Conservation (phyloP, 2,888 invertebrate species). For the Caenorhabditis uteleia region DNA sequence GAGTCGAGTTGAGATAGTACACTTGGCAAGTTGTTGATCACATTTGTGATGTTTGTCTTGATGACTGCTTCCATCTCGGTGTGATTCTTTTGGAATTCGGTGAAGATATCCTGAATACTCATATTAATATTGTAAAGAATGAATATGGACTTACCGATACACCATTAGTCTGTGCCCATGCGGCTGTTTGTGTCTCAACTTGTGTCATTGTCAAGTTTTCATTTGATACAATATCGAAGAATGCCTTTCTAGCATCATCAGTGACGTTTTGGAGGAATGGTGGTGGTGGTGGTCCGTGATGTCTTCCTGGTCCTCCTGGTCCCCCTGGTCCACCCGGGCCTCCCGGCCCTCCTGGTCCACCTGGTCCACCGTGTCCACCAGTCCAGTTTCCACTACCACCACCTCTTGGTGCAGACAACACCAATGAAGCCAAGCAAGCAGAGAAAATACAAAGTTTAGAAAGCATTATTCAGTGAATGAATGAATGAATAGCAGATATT, state of each 20-base stretch:
- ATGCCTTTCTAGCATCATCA: constrained; percentile 31
- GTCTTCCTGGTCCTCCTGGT: constrained; percentile 22
- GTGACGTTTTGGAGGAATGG: constrained; percentile 44
- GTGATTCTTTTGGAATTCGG: background rate
- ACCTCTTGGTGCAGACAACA: too few species aligned
- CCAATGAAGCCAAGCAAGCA: too few species aligned
- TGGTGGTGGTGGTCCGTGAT: too few species aligned
- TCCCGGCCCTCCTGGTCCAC: constrained; percentile 33
- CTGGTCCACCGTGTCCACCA: constrained; percentile 32
- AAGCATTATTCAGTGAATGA: too few species aligned
- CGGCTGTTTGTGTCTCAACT: constrained; percentile 27
- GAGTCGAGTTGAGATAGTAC: background rate
- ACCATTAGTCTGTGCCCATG: constrained; percentile 42
- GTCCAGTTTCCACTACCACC: too few species aligned
- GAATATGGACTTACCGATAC: too few species aligned
- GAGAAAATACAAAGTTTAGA: too few species aligned
- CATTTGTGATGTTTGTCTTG: background rate
- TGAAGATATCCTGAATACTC: too few species aligned
- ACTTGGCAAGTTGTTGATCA: background rate
- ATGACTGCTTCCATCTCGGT: background rate
- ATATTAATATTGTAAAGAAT: too few species aligned
- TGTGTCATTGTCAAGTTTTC: constrained; percentile 35
- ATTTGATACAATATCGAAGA: constrained; percentile 40
- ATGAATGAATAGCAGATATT: too few species aligned
- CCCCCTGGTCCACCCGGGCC: constrained; percentile 29